Conservation (phyloP, 1,140 invertebrate species). For the Tribolium castaneum region DNA sequence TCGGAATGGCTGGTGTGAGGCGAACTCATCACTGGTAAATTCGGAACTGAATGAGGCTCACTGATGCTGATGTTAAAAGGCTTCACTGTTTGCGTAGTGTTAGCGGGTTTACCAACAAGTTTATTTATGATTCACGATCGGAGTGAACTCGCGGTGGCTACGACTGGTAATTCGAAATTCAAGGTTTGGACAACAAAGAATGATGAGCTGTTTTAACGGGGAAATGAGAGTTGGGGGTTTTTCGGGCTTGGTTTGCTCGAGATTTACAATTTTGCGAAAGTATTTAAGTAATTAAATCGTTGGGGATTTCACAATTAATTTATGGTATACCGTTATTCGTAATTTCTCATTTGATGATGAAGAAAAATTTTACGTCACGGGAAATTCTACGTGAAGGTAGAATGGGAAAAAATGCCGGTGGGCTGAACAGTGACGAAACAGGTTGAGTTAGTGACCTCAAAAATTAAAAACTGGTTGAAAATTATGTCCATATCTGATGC, state of each 20-base stretch:
- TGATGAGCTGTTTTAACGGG: background rate
- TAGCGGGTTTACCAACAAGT: conserved; percentile 11
- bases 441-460: background rate
- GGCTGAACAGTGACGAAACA: background rate
- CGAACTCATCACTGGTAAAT: background rate
- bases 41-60: background rate
- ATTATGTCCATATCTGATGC: background rate
- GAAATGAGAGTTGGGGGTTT: background rate
- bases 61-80: background rate
- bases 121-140: conserved; percentile 20
- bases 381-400: background rate
- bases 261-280: background rate
- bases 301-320: background rate
- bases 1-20: background rate
- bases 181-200: conserved; percentile 6
- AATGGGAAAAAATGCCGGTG: background rate
- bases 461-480: background rate
- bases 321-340: background rate
- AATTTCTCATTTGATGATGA: background rate
- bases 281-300: background rate
- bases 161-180: conserved; percentile 6
- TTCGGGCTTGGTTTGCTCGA: background rate
- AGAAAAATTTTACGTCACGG: background rate
- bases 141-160: conserved; percentile 8
- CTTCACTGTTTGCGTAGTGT: background rate